A percentile compares a stretch with the other conserved stretches of the same genome.
Conservation (phyloP, 2,113 vertebrate species). For the Chlorocebus sabaeus region DNA sequence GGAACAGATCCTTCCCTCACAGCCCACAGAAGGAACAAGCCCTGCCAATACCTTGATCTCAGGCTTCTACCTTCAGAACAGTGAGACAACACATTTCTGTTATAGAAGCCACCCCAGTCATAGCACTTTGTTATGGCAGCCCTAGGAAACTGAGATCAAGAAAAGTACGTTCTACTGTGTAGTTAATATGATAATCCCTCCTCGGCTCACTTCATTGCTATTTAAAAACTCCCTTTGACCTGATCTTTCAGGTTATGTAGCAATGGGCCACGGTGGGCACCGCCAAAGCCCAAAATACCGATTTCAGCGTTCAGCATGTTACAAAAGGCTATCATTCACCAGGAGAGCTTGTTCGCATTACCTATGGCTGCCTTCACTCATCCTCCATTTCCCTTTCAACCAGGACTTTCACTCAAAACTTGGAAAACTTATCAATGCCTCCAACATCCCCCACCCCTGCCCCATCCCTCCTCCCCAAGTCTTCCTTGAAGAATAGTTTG, state of each 20-base stretch:
- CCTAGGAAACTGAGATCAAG: neutral
- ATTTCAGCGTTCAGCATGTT: neutral
- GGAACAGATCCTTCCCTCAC: neutral
- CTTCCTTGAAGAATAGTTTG: conserved; percentile 37
- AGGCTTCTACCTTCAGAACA: neutral
- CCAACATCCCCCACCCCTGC: neutral
- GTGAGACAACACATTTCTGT: neutral
- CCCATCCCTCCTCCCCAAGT: neutral
- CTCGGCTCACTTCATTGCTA: neutral
- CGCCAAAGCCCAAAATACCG: neutral
- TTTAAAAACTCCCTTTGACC: neutral
- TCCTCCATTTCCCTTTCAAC: neutral
- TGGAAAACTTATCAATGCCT: neutral
- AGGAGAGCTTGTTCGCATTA: neutral
- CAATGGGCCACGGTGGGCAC: accelerated
- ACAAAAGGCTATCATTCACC: neutral
- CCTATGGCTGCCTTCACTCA: neutral
- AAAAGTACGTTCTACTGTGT: neutral
- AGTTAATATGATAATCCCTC: neutral
- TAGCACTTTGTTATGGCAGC: neutral
- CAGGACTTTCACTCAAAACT: neutral
- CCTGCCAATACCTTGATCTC: neutral
- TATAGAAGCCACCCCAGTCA: neutral
- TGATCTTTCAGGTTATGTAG: neutral
- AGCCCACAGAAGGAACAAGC: neutral